Base-by-base conservation (phyloP, 2,113 vertebrate genomes). In the Chinchilla lanigera region DNA sequence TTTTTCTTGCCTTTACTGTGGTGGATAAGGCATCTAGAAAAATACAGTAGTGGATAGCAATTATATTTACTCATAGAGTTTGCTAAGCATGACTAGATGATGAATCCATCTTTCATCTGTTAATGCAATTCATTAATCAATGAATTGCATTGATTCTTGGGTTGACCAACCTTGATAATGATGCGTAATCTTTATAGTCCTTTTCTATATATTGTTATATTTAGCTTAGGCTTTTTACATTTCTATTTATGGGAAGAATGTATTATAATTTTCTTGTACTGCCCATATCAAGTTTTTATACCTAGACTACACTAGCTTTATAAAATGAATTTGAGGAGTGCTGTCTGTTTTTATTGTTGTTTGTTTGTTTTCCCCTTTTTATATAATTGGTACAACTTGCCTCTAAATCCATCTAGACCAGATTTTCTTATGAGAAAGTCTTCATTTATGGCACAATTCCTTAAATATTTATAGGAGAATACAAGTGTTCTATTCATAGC, bases 1-100 rank as follows among this genome's bases (percentile, higher is more conserved):
- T 94, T 96, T 97, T 71, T 85, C 60, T 89, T 89, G 78, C 14
- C 61, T 95, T 96, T 93, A 95, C 60, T 97, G 7, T 54, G 47
- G 10, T 89, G 38, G 24, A 67, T 90, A 94, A 97, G 93, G 73
- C 61, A 77, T 93, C 38, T 47, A 89, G 24, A 87, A 52, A 44
- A 92, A 81, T 44, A 50, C 44, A 93, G 78, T 56, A 28, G 41
- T 83, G 28, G 44, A 47, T 71, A 83, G 71, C 71, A 82, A 24
- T 89, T 97, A 92, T 92, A 38, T 96, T 83, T 87, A 28, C 58
- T 92, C 81, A 85, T 92, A 92, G 47, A 80, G 54, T 95, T 95
- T 92, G 16, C n/a, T 87, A 85, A 88, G 52, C 73, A 38, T 91
- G 38, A 90, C 52, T 81, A 26, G 71, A 82, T 89, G 61, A 0